Percentiles rank a stretch among this genome's conserved stretches.
These are phyloP conservation scores for Aphelinus atriplicis DNA, from an alignment of 1,140 invertebrate species.

Conservation along the genomic window DNA sequence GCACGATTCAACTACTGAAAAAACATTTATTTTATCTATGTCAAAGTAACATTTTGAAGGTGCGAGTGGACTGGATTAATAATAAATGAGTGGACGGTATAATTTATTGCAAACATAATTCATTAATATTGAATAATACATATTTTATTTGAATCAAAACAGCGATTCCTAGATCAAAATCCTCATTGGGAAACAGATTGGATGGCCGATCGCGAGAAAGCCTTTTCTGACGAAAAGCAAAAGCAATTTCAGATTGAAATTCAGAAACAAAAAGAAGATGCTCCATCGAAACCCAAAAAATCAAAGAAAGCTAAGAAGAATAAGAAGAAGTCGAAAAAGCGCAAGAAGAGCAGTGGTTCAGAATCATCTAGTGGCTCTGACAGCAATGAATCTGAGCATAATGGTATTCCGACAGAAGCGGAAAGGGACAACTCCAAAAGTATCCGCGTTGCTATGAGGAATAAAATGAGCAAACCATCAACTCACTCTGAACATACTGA, in stretches of 20 bases:
- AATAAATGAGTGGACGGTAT: neutral
- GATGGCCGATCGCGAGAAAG: conserved; percentile 81
- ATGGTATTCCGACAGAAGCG: neutral
- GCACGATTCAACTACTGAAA: too few relatives aligned
- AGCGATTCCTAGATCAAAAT: conserved; percentile 83
- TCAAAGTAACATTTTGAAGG: too few relatives aligned
- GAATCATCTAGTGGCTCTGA: conserved; percentile 66
- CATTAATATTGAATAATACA: conserved; percentile 16
- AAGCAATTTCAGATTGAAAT: conserved; percentile 61
- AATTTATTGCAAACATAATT: conserved; percentile 7
- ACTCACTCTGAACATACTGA: conserved; percentile 51
- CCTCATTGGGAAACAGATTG: conserved; percentile 87
- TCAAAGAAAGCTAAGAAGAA: conserved; percentile 71
- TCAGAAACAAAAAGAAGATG: conserved; percentile 64
- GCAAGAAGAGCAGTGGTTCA: conserved; percentile 65
- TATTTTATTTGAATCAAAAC: conserved; percentile 36
- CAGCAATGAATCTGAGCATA: conserved; percentile 57
- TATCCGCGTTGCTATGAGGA: conserved; percentile 76
- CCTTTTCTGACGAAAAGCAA: conserved; percentile 67
- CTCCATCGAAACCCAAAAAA: conserved; percentile 54
- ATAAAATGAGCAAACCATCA: conserved; percentile 65
- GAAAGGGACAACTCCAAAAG: conserved; percentile 68
- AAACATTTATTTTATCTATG: too few relatives aligned
- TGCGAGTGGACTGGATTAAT: too few relatives aligned
- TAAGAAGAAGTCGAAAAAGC: conserved; percentile 70